Base-by-base conservation (phyloP, 2,888 invertebrate genomes). In the Papilio demoleus region DNA sequence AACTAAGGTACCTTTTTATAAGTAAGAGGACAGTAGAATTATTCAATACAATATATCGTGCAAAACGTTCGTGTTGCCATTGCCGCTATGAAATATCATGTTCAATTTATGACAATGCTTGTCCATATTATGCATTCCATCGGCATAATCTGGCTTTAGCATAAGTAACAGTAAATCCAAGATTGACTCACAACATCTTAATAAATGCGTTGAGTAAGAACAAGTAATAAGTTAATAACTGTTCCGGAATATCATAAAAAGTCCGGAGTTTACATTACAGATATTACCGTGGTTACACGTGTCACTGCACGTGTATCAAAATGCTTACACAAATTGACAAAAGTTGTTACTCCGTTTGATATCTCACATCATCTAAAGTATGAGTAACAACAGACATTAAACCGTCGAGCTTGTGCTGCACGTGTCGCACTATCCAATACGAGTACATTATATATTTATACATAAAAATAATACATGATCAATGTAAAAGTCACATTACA, bases 281-380 rank as follows among this genome's bases (percentile, higher is more conserved):
- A 56, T 17, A 56, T 56, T 56, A 56, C 53, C 4, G 4, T n/a
- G n/a, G 31, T n/a, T 31, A 56, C 53, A 31, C 31, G 31, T 56
- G 27, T 56, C 17, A 2, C 27, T 53, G 31, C 53, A 56, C 9
- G 53, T 56, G 53, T 53, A n/a, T 17, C 53, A 1, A 11, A 31
- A 56, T 17, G 31, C 53, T 53, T 31, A 53, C 31, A 27, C 8
- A 31, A 31, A 31, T 31, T 31, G 53, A 17, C 53, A 31, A 31
- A 56, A 31, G 53, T 56, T n/a, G 31, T 53, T 56, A 56, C 53
- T 31, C 53, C 17, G 11, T 56, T 56, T 56, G 53, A 50, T 50
- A 24, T 14, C 24, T 11, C 50, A 24, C 22, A 9, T 19, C 24
- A 14, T 5, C 42, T 6, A n/a, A 42, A 42, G 42, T 40, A 40